Evolutionary conservation across 1,140 invertebrate species (phyloP), one percentile per base, ranked within the genome.

Genomic region (Lordiphosa collinella): DNA sequence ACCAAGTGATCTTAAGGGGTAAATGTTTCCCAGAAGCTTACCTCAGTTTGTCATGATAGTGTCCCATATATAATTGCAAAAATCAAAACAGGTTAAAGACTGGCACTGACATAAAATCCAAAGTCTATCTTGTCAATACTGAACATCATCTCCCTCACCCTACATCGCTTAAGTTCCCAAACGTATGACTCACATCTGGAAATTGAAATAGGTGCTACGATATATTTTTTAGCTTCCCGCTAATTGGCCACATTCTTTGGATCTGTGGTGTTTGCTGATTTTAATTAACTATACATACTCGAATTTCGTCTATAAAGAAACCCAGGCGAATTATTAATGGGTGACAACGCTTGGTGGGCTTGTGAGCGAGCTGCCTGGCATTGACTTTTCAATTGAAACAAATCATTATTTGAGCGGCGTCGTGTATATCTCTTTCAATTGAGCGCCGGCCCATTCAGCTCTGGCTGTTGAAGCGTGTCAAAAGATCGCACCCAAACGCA

Each of bases 341-440:
- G 29, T 44, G 41, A 44, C 41, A 44, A 44, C 22, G 25, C 25
- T 29, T 29, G 25, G 6, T 29, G 6, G 8, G 16, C 3, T 18
- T 11, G 32, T 10, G 32, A n/a, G 35, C 13, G 12, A 38, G 14
- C 14, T 36, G 52, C 25, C 57, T 76, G 78, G 44, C 78, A 82
- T 82, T 82, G 78, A 84, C 63, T 82, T 76, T 82, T 82, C 78
- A 82, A 82, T 82, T 82, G 78, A 82, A 82, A 82, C 79, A 82
- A 82, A 84, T 82, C 78, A 82, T 82, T 78, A 82, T 76, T 84
- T 72, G 57, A 82, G 67, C 53, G 64, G 56, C 76, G 64, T 78
- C 76, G 64, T 78, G 55, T 78, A 51, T 78, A 75, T 70, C 56
- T 58, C 56, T 63, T 72, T 69, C 58, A 82, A 82, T 84, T 82